Base-by-base conservation (phyloP, 2,888 invertebrate species). In the Metopia argyrocephala region DNA sequence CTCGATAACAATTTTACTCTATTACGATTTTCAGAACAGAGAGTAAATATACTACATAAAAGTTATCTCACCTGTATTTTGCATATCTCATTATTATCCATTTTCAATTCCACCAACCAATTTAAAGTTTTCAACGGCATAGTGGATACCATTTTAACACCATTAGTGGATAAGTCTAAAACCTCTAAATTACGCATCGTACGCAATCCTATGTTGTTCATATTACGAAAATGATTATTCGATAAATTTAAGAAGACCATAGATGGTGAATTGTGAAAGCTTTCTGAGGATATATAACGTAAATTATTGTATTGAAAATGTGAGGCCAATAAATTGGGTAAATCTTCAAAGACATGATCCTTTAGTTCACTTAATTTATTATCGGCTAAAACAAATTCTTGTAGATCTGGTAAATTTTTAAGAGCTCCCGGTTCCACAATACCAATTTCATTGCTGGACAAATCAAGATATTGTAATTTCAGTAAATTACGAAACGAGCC, bases 61-160 rank as follows among this genome's bases (percentile, higher is more conserved):
- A 5, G 20, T 61, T 5, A n/a, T 1, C n/a, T 18, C 61, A 91
- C 90, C 85, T 94, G 93, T 66, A 97, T 94, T 61, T 93, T 93
- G 87, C 97, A 97, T 85, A 97, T 94, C 79, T 93, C 92, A 91
- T 97, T 97, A 89, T 95, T 94, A 88, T 96, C 96, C 91, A 97
- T 92, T 92, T 95, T 95, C 5, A 97, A 89, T 88, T 97, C 96
- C 0, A 97, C 95, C 69, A 97, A 91, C 94, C 96, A 96, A 87
- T 96, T 96, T 92, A 97, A 94, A 69, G 93, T 92, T 80, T 94
- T 93, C 83, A 93, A 91, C 0, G 93, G 93, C 84, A 95, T 92
- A 82, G 93, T 93, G n/a, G 94, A 92, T 46, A 97, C 92, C 85
- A 93, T 93, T 23, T 93, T 92, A 25, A 97, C 91, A 79, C 92